A percentile compares a stretch with the other conserved stretches of the same genome.
Evolutionary conservation across 2,888 invertebrate species (phyloP).

Genomic region (Clunio marinus): DNA sequence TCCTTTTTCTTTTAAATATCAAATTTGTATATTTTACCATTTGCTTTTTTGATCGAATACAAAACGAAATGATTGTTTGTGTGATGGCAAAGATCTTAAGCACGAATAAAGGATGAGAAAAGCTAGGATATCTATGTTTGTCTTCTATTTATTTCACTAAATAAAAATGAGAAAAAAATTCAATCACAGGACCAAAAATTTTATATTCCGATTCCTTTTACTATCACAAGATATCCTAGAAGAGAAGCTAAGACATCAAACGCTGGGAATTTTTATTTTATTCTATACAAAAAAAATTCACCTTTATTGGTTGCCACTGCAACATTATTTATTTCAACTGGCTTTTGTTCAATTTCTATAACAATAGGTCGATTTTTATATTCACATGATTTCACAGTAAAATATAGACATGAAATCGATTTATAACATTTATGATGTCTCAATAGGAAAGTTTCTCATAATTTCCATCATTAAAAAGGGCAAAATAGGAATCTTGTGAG

Average conservation of each 20-base stretch:
- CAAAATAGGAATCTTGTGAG: slow-evolving; percentile 8
- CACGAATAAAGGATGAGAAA: not conserved
- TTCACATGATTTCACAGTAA: slow-evolving; percentile 21
- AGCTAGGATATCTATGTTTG: not conserved
- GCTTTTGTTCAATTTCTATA: not conserved
- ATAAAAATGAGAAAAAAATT: not conserved
- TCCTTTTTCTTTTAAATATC: not conserved
- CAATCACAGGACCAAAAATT: slow-evolving; percentile 18
- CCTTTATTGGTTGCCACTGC: too few relatives aligned
- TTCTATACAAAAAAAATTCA: too few relatives aligned
- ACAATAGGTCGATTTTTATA: slow-evolving; percentile 9
- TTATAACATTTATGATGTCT: slow-evolving; percentile 36
- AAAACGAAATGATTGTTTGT: slow-evolving; percentile 1
- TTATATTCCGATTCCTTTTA: not conserved
- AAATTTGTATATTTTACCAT: slow-evolving; percentile 12
- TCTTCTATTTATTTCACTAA: slow-evolving; percentile 3
- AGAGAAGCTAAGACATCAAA: too few relatives aligned
- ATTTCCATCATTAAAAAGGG: slow-evolving; percentile 25
- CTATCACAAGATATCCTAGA: too few relatives aligned
- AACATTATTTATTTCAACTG: not conserved
- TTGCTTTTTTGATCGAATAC: slow-evolving; percentile 18
- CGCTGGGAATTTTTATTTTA: too few relatives aligned
- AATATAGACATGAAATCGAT: slow-evolving; percentile 32
- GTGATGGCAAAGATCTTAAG: not conserved
- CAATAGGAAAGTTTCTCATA: slow-evolving; percentile 16